Conservation (phyloP, 1,140 invertebrate species). For the Drosophila varians region DNA sequence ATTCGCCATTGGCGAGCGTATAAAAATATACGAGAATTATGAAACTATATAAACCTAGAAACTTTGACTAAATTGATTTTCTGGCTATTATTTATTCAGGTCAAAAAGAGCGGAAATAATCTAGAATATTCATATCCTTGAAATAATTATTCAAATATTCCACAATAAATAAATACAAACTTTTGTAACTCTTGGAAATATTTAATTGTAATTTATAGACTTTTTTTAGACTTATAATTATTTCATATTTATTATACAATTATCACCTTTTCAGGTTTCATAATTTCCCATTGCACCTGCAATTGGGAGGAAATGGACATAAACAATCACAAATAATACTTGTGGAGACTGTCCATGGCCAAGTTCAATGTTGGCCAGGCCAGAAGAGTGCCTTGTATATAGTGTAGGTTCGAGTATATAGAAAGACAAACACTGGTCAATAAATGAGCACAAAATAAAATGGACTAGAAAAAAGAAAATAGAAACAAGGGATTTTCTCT, state of each 20-base stretch:
- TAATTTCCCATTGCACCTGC: constrained; percentile 21
- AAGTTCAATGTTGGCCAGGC: constrained; percentile 35
- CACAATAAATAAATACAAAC: neutral
- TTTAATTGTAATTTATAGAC: too few species aligned
- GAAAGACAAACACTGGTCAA: constrained; percentile 47
- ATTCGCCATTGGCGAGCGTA: constrained; percentile 16
- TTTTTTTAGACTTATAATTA: too few species aligned
- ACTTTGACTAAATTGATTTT: constrained; percentile 22
- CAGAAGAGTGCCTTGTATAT: constrained; percentile 15
- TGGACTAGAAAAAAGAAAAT: constrained; percentile 37
- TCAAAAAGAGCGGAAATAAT: too few species aligned
- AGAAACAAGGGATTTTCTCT: constrained; percentile 39
- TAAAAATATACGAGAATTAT: constrained; percentile 11
- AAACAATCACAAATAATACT: constrained; percentile 41
- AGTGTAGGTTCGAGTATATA: constrained; percentile 30
- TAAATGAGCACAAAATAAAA: constrained; percentile 34
- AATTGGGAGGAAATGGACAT: constrained; percentile 21
- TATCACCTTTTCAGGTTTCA: neutral
- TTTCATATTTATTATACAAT: neutral
- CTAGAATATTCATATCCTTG: too few species aligned
- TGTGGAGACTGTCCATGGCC: constrained; percentile 39
- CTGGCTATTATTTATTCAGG: constrained; percentile 9
- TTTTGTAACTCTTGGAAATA: too few species aligned
- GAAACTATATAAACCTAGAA: constrained; percentile 2
- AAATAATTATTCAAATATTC: neutral